These are phyloP conservation scores for Drosophila littoralis DNA, from an alignment of 1,140 invertebrate species.

Conservation along the genomic window DNA sequence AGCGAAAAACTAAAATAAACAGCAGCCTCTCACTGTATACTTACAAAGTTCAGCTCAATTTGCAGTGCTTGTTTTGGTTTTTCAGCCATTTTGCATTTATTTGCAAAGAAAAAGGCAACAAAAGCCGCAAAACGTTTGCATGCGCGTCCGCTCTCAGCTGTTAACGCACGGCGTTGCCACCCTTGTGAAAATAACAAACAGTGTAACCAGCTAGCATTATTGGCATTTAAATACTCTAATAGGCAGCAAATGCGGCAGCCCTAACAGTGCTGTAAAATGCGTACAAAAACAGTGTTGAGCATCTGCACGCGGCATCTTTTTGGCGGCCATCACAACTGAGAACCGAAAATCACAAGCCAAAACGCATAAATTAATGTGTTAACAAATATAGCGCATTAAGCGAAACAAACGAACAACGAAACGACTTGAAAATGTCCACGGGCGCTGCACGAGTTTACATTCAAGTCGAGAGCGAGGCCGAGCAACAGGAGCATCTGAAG, in stretches of 20 bases:
- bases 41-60: conserved; percentile 65
- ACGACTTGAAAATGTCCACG: conserved; percentile 66
- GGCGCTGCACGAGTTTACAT: conserved; percentile 84
- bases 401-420: conserved; percentile 42
- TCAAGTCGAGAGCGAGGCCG: conserved; percentile 84
- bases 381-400: conserved; percentile 42
- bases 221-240: conserved; percentile 1
- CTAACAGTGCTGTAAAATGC: conserved; percentile 10
- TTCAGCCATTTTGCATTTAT: conserved; percentile 53
- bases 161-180: conserved; percentile 29
- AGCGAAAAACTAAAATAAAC: neutral
- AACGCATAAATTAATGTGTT: conserved; percentile 53
- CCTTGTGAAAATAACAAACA: neutral
- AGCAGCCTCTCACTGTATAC: conserved; percentile 7
- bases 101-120: conserved; percentile 38
- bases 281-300: conserved; percentile 18
- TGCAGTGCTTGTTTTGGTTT: conserved; percentile 37
- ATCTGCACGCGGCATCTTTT: conserved; percentile 46
- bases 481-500: conserved; percentile 85
- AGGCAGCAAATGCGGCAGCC: neutral
- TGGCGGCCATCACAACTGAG: conserved; percentile 68
- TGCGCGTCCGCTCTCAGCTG: conserved; percentile 61
- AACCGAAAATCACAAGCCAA: conserved; percentile 24
- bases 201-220: neutral
- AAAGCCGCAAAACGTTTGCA: conserved; percentile 65